A percentile compares a stretch with the other conserved stretches of the same genome.
phyloP scores from a whole-genome alignment of 2,888 invertebrate species.

The Lagria hirta region DNA sequence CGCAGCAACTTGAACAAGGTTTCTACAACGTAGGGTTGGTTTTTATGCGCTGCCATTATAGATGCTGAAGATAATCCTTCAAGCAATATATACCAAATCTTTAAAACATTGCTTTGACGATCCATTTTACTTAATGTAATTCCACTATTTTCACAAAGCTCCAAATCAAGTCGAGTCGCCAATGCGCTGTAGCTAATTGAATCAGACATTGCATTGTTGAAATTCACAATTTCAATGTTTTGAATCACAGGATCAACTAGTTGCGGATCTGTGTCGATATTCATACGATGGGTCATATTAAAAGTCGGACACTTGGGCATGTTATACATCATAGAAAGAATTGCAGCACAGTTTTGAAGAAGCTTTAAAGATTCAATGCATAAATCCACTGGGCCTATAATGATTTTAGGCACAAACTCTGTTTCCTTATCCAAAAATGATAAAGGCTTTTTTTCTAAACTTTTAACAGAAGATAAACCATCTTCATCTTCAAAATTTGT shows the following conservation, averaged over 20 bases:
- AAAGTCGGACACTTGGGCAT: conserved; percentile 95
- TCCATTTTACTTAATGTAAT: conserved; percentile 68
- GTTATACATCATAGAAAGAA: conserved; percentile 87
- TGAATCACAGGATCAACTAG: conserved; percentile 85
- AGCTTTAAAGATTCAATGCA: conserved; percentile 81
- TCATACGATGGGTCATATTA: conserved; percentile 83
- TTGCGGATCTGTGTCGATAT: conserved; percentile 74
- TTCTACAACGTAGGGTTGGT: conserved; percentile 85
- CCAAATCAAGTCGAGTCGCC: conserved; percentile 56
- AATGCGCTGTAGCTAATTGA: conserved; percentile 67
- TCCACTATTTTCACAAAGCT: conserved; percentile 55
- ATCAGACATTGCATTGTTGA: conserved; percentile 63
- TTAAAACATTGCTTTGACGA: conserved; percentile 78
- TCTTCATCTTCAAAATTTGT: conserved; percentile 55
- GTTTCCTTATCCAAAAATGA: conserved; percentile 44
- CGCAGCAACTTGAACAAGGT: conserved; percentile 82
- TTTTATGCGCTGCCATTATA: conserved; percentile 73
- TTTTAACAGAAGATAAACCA: conserved; percentile 20
- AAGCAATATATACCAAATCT: conserved; percentile 86
- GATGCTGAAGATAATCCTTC: conserved; percentile 83
- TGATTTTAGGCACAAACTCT: conserved; percentile 41
- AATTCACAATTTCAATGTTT: conserved; percentile 58
- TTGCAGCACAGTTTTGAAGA: conserved; percentile 81
- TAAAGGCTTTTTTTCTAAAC: conserved; percentile 32
- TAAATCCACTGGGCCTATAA: conserved; percentile 58